These are phyloP conservation scores for Epinephelus fuscoguttatus DNA, from an alignment of 2,113 vertebrate species.

Conservation along the genomic window DNA sequence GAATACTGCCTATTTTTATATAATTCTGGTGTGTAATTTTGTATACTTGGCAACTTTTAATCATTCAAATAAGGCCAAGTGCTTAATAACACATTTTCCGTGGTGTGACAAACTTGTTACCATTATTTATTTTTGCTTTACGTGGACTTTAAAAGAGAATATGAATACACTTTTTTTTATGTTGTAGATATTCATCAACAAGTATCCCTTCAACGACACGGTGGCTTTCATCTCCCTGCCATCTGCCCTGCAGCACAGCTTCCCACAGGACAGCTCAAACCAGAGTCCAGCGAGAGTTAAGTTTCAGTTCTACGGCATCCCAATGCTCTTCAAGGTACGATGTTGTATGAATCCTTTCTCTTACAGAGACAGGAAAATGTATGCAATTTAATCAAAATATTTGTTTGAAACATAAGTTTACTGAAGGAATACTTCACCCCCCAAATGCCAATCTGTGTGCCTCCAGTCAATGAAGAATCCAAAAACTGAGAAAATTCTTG, in stretches of 20 bases:
- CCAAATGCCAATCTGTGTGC: too few relatives aligned
- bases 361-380: neutral
- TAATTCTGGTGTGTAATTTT: too few relatives aligned
- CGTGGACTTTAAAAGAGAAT: neutral
- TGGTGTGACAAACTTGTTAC: too few relatives aligned
- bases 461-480: too few relatives aligned
- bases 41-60: too few relatives aligned
- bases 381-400: neutral
- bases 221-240: constrained; percentile 90
- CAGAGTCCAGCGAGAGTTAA: constrained; percentile 82
- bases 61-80: too few relatives aligned
- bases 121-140: too few relatives aligned
- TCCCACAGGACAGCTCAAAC: constrained; percentile 58
- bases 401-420: neutral
- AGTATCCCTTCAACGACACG: constrained; percentile 72
- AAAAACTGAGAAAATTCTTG: too few relatives aligned
- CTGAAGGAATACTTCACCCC: too few relatives aligned
- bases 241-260: constrained; percentile 78
- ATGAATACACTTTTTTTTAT: neutral
- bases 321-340: constrained; percentile 87
- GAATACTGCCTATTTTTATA: too few relatives aligned
- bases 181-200: constrained; percentile 85
- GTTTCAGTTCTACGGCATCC: constrained; percentile 90
- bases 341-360: neutral
- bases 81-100: too few relatives aligned